Percentiles rank a stretch among this genome's conserved stretches.
Evolutionary conservation across 2,113 vertebrate genomes (phyloP).

Genomic region (Chaetodon trifascialis): DNA sequence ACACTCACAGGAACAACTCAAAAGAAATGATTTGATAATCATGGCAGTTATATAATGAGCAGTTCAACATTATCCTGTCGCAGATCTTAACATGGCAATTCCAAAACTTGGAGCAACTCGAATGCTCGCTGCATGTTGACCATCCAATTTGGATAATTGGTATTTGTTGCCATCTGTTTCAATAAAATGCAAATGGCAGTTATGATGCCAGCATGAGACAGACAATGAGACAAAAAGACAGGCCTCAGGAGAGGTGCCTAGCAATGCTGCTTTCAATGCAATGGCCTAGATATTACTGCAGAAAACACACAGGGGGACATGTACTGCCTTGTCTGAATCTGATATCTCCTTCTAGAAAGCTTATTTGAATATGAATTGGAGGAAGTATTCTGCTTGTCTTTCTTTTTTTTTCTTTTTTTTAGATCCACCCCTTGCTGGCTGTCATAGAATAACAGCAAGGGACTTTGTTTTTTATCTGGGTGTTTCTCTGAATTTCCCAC

Average conservation of each 20-base stretch:
- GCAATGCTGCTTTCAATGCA: conserved; percentile 30
- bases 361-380: conserved; percentile 60
- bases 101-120: background rate
- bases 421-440: conserved; percentile 17
- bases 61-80: background rate
- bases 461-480: conserved; percentile 58
- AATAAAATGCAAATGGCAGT: conserved; percentile 26
- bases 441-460: conserved; percentile 41
- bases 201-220: conserved; percentile 17
- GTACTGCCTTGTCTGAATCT: conserved; percentile 48
- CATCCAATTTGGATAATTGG: background rate
- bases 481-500: conserved; percentile 60
- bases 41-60: background rate
- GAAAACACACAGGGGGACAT: conserved; percentile 32
- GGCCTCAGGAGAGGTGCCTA: conserved; percentile 29
- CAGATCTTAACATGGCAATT: conserved; percentile 10
- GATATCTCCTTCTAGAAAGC: conserved; percentile 47
- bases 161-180: conserved; percentile 28
- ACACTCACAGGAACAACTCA: background rate
- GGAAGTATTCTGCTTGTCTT: conserved; percentile 61
- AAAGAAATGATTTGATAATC: background rate
- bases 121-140: background rate
- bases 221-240: conserved; percentile 32
- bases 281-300: conserved; percentile 51
- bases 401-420: conserved; percentile 46